Conservation (phyloP, 1,140 invertebrate genomes). For the Drosophila auraria region DNA sequence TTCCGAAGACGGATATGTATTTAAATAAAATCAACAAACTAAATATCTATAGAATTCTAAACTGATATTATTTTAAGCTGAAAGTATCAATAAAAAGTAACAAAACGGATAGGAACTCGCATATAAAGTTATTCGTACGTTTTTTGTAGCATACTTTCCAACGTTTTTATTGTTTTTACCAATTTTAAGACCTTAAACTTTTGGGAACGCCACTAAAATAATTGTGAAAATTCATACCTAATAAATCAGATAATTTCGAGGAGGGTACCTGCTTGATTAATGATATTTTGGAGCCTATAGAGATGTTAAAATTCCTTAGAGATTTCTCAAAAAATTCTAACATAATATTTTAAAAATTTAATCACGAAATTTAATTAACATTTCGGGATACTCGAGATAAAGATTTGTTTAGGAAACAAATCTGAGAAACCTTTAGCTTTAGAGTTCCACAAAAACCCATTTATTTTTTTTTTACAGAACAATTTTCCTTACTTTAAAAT, state of each 20-base stretch:
- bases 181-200: not conserved
- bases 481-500: not conserved
- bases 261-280: no score
- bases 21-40: not conserved
- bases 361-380: not conserved
- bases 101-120: not conserved
- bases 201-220: not conserved
- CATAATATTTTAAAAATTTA: not conserved
- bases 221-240: not conserved
- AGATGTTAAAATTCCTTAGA: not conserved
- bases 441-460: no score
- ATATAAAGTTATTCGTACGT: not conserved
- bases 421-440: not conserved
- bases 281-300: no score
- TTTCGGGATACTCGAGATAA: not conserved
- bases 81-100: not conserved
- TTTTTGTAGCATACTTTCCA: conserved; percentile 9
- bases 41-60: not conserved
- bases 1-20: no score
- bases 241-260: not conserved
- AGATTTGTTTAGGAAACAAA: no score
- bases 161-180: not conserved
- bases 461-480: not conserved
- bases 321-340: no score
- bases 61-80: no score